phyloP scores from a whole-genome alignment of 1,140 invertebrate species.

The Hyles euphorbiae region DNA sequence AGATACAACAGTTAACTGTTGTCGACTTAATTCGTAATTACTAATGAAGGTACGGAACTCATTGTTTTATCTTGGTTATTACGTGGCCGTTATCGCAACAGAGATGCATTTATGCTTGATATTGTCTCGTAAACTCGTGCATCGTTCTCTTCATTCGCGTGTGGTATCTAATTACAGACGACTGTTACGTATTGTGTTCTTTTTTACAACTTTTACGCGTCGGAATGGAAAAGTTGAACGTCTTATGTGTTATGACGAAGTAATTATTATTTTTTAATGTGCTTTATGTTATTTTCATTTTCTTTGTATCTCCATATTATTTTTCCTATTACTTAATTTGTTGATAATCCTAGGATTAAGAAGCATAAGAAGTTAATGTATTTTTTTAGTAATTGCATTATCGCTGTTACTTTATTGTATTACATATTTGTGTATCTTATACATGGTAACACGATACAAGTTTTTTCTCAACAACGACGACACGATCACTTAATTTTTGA shows the following conservation, averaged over 20 bases:
- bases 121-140: slow-evolving; percentile 9
- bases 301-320: background rate
- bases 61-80: too few relatives aligned
- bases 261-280: slow-evolving; percentile 26
- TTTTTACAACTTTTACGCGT: slow-evolving; percentile 44
- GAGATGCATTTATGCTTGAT: background rate
- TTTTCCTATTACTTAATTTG: background rate
- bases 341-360: too few relatives aligned
- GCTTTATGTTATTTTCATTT: slow-evolving; percentile 18
- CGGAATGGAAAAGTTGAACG: slow-evolving; percentile 57
- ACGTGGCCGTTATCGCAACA: too few relatives aligned
- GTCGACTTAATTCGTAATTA: background rate
- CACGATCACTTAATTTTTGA: too few relatives aligned
- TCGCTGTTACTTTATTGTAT: too few relatives aligned
- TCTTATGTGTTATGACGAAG: slow-evolving; percentile 39
- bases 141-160: slow-evolving; percentile 27
- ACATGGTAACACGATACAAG: too few relatives aligned
- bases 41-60: background rate
- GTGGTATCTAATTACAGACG: slow-evolving; percentile 42
- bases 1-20: background rate
- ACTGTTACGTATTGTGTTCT: slow-evolving; percentile 47
- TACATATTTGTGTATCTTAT: too few relatives aligned
- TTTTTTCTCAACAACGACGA: too few relatives aligned
- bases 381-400: too few relatives aligned
- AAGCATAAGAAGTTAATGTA: too few relatives aligned